Evolutionary conservation across 2,888 invertebrate genomes (phyloP).

Genomic region (Thymelicus sylvestris): DNA sequence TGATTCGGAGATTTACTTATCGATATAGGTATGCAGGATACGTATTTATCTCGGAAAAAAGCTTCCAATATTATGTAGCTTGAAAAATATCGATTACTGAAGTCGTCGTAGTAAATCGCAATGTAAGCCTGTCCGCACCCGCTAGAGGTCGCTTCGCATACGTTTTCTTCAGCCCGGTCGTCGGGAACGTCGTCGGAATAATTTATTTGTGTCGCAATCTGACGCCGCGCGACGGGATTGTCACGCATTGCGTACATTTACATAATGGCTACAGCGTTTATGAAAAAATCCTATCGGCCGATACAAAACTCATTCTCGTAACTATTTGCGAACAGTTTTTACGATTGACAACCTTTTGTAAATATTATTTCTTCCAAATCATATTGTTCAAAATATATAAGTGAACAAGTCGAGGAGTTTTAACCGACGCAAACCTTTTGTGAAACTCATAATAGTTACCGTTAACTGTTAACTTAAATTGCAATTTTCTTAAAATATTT

Average conservation of each 20-base stretch:
- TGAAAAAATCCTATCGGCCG: constrained; percentile 12
- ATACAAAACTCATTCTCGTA: not conserved
- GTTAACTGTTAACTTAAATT: no score
- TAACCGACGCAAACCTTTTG: no score
- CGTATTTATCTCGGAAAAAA: not conserved
- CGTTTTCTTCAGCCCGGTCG: constrained; percentile 26
- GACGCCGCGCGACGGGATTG: constrained; percentile 13
- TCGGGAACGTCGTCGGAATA: constrained; percentile 21
- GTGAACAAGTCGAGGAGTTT: not conserved
- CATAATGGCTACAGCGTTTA: constrained; percentile 12
- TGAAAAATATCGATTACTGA: constrained; percentile 17
- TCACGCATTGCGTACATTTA: constrained; percentile 28
- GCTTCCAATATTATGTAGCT: not conserved
- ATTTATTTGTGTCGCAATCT: constrained; percentile 31
- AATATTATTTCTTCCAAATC: not conserved
- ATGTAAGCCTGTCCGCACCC: constrained; percentile 11
- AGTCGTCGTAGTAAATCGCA: constrained; percentile 11
- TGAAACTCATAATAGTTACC: no score
- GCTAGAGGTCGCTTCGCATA: not conserved
- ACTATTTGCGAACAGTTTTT: not conserved
- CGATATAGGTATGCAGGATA: no score
- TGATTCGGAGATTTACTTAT: not conserved
- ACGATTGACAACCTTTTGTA: not conserved
- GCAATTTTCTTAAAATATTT: no score
- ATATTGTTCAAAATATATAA: not conserved